Evolutionary conservation across 2,888 invertebrate genomes (phyloP), one percentile per base, ranked within the genome.

Genomic region (Anaspis maculata): DNA sequence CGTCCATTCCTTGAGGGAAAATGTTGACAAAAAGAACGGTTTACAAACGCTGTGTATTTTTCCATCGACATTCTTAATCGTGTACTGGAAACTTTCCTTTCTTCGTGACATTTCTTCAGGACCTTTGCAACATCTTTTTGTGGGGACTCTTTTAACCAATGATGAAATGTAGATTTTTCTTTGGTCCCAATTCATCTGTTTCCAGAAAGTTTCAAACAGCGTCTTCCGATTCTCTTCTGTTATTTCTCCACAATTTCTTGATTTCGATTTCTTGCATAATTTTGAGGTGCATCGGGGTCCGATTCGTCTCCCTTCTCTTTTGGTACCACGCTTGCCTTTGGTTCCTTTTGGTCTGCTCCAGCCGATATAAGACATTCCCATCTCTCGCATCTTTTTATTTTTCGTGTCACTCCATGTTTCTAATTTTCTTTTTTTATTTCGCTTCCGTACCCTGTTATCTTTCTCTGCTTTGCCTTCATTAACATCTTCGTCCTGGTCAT

Each of bases 1-100:
- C 15, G 15, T 24, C 27, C 33, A 41, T 26, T 41, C 38, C 13
- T 33, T 33, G 21, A 41, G 30, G n/a, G 25, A 24, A 11, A 38
- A 15, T 16, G 40, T 40, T 14, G 29, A 25, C 16, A 41, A 27
- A 15, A 41, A 41, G 21, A 34, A 2, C 24, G 28, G 30, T 25
- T 41, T 41, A 25, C 34, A 41, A 16, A 39, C 31, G 22, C 27
- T 31, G 13, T 38, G 10, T 32, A 31, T 7, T 14, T 23, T 27
- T 15, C 34, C 21, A 13, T 26, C 19, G 15, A 39, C 23, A 22
- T 28, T 39, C 27, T n/a, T 37, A 30, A 13, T 37, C 34, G 27
- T 39, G 35, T 6, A 25, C n/a, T 25, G 10, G 10, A 25, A 6
- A 7, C 7, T 19, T 19, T 19, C 19, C 6, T 19, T 19, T 19